These are phyloP conservation scores for Heliconius hortense DNA, from an alignment of 2,888 invertebrate genomes.

Conservation along the genomic window DNA sequence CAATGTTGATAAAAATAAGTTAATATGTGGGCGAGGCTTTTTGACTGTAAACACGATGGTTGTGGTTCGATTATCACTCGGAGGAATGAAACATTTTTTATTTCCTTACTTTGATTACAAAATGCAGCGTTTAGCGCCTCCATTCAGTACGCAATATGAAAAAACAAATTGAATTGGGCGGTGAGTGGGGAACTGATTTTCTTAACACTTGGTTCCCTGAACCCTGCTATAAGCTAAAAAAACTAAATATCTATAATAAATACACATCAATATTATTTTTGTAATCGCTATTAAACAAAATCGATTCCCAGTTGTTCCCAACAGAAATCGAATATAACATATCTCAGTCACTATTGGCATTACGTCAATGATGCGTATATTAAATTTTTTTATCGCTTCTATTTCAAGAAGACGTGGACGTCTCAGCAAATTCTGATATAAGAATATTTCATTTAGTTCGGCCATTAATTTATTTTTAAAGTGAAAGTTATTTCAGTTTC, in stretches of 20 bases:
- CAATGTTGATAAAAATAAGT: not conserved
- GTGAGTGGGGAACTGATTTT: not conserved
- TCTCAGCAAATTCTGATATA: constrained; percentile 37
- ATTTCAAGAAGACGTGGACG: constrained; percentile 40
- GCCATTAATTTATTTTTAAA: constrained; percentile 40
- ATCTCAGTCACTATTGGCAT: constrained; percentile 18
- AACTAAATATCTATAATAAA: not conserved
- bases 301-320: not conserved
- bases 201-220: not conserved
- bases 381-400: constrained; percentile 44
- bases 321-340: not conserved
- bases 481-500: constrained; percentile 35
- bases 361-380: constrained; percentile 38
- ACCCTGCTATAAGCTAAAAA: not conserved
- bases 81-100: not conserved
- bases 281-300: not conserved
- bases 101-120: not conserved
- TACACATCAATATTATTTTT: not conserved
- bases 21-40: not conserved
- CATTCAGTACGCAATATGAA: not conserved
- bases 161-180: not conserved
- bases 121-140: not conserved
- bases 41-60: not conserved
- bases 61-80: too few species aligned
- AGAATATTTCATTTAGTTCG: constrained; percentile 37